Evolutionary conservation across 2,797 vertebrate species (phyloP).

Genomic region (Chelon auratus): DNA sequence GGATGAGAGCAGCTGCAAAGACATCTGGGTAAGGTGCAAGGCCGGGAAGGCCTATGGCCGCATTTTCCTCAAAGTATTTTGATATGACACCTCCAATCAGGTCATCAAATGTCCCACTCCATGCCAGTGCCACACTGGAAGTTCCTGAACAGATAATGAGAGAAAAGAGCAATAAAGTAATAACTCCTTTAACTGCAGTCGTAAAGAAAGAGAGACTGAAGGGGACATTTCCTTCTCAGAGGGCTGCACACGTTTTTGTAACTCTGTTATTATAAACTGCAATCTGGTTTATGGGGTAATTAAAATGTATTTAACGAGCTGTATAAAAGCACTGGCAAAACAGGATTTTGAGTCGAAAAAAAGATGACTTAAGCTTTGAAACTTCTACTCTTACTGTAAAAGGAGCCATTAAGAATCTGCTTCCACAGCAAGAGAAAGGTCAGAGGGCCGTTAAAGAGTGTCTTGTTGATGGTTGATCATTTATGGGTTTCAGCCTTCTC

Average conservation of each 20-base stretch:
- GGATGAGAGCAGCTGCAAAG: constrained; percentile 88
- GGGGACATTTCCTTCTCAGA: neutral
- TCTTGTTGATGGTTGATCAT: constrained; percentile 67
- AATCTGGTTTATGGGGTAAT: constrained; percentile 4
- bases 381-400: neutral
- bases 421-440: constrained; percentile 51
- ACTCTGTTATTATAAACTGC: constrained; percentile 3
- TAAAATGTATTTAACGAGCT: neutral
- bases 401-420: constrained; percentile 18
- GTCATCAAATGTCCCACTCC: constrained; percentile 91
- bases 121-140: constrained; percentile 89
- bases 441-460: neutral
- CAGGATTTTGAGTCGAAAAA: neutral
- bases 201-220: constrained; percentile 49
- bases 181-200: constrained; percentile 36
- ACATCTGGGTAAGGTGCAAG: constrained; percentile 88
- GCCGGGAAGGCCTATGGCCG: constrained; percentile 80
- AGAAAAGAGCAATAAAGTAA: constrained; percentile 45
- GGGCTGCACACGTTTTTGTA: constrained; percentile 14
- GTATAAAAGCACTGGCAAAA: neutral
- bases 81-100: constrained; percentile 86
- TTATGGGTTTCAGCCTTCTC: constrained; percentile 40
- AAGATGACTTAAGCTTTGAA: neutral
- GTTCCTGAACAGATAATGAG: constrained; percentile 81
- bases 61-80: constrained; percentile 75